These are phyloP conservation scores for Crotalus tigris DNA, from an alignment of 2,113 vertebrate species.

Conservation along the genomic window DNA sequence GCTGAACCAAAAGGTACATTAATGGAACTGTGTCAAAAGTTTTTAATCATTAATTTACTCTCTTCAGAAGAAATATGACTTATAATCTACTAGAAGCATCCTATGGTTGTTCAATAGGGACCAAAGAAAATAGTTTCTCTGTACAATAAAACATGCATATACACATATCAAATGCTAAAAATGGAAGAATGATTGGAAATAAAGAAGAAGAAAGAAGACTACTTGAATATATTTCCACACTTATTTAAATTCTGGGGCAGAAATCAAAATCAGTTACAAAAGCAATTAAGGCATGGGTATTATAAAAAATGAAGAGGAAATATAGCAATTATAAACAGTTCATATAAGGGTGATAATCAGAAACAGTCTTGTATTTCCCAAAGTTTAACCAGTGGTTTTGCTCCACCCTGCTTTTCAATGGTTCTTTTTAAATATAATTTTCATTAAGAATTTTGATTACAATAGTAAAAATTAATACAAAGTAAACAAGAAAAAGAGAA, in stretches of 20 bases:
- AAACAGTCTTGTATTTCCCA: background rate
- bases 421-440: background rate
- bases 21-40: background rate
- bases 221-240: background rate
- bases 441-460: background rate
- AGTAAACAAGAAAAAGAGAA: background rate
- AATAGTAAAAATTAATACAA: background rate
- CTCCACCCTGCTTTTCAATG: no score
- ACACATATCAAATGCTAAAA: background rate
- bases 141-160: background rate
- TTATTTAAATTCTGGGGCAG: background rate
- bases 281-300: background rate
- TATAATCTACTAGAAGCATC: background rate
- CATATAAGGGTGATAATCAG: background rate
- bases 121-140: background rate
- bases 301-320: background rate
- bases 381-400: background rate
- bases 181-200: background rate
- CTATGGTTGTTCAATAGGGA: background rate
- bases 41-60: background rate
- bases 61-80: background rate
- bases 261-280: background rate
- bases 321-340: background rate
- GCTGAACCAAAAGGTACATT: accelerated
- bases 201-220: background rate